Conservation (phyloP, 2,888 invertebrate genomes). For the Selenia dentaria region DNA sequence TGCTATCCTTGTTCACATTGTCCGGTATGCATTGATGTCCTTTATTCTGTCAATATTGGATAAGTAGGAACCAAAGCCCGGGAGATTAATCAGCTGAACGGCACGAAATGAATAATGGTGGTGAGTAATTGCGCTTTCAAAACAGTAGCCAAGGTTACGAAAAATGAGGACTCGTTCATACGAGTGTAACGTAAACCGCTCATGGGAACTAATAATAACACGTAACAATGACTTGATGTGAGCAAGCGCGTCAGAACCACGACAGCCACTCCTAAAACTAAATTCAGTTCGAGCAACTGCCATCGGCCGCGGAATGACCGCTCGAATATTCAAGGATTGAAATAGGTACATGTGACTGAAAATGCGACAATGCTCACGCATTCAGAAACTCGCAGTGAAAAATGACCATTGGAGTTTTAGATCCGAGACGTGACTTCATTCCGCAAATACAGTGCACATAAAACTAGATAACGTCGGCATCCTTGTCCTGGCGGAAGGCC, state of each 20-base stretch:
- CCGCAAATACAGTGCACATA: slow-evolving; percentile 53
- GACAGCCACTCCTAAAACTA: slow-evolving; percentile 76
- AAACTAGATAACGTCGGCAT: slow-evolving; percentile 65
- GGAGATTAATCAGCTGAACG: slow-evolving; percentile 38
- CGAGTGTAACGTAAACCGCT: slow-evolving; percentile 62
- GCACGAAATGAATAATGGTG: slow-evolving; percentile 38
- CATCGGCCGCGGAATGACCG: slow-evolving; percentile 33
- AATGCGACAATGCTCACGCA: not conserved
- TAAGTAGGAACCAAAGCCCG: slow-evolving; percentile 38
- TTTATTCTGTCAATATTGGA: slow-evolving; percentile 44
- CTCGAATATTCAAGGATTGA: slow-evolving; percentile 27
- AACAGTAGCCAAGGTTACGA: slow-evolving; percentile 64
- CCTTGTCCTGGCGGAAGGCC: slow-evolving; percentile 75
- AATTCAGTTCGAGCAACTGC: slow-evolving; percentile 63
- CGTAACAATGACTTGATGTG: slow-evolving; percentile 78
- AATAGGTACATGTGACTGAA: slow-evolving; percentile 20
- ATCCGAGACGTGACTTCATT: slow-evolving; percentile 51
- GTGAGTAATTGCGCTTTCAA: slow-evolving; percentile 51
- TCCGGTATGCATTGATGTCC: slow-evolving; percentile 28
- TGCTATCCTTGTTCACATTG: slow-evolving; percentile 50
- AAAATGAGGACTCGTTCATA: slow-evolving; percentile 60
- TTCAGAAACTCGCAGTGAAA: slow-evolving; percentile 8
- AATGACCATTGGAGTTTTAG: slow-evolving; percentile 11
- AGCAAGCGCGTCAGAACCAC: slow-evolving; percentile 66
- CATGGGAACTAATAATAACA: slow-evolving; percentile 76